phyloP scores from a whole-genome alignment of 2,797 vertebrate genomes.

The Sitta carolinensis region DNA sequence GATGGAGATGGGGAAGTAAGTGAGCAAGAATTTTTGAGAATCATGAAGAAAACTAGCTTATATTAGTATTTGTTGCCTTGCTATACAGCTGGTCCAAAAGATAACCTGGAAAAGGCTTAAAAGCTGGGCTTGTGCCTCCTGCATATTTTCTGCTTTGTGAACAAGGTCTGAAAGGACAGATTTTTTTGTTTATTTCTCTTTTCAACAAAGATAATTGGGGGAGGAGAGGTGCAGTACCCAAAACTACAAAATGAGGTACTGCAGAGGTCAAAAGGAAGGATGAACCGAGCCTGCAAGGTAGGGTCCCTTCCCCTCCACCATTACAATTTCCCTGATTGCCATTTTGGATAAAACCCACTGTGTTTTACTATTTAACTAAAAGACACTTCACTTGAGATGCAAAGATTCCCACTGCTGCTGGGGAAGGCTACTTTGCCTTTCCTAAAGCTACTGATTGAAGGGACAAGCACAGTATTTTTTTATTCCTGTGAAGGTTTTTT shows the following conservation, averaged over 20 bases:
- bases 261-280: not conserved
- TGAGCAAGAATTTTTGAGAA: constrained; percentile 92
- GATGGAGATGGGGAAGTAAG: constrained; percentile 94
- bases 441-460: not conserved
- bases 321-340: not conserved
- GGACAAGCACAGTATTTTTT: constrained; percentile 5
- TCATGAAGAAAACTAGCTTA: constrained; percentile 94
- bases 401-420: not conserved
- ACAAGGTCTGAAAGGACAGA: not conserved
- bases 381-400: not conserved
- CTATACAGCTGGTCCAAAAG: constrained; percentile 10
- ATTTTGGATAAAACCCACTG: not conserved
- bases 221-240: not conserved
- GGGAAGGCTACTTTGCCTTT: not conserved
- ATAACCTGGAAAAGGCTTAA: constrained; percentile 29
- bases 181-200: not conserved
- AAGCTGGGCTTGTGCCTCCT: not conserved
- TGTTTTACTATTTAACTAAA: not conserved
- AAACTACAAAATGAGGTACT: not conserved
- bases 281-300: not conserved
- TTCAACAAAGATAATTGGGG: not conserved
- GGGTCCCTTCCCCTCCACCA: not conserved
- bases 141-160: not conserved
- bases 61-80: constrained; percentile 73
- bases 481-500: constrained; percentile 24